A percentile compares a stretch with the other conserved stretches of the same genome.
phyloP scores from a whole-genome alignment of 2,797 vertebrate genomes.

The Epinephelus malabaricus region DNA sequence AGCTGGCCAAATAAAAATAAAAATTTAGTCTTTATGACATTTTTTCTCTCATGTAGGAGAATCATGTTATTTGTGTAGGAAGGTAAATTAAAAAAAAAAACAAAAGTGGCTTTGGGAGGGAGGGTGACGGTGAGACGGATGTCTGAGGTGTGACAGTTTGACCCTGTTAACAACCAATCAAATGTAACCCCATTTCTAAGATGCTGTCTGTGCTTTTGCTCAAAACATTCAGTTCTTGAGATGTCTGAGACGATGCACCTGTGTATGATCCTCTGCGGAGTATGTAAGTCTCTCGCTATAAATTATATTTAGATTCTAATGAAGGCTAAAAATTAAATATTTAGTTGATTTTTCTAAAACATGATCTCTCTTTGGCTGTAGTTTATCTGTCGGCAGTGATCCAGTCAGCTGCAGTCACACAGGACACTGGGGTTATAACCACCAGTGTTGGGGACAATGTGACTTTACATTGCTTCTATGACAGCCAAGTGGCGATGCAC shows the following conservation, averaged over 20 bases:
- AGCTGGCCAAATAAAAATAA: no score
- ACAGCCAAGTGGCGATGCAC: conserved; percentile 68
- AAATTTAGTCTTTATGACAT: no score
- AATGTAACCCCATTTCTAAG: conserved; percentile 29
- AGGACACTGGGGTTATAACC: conserved; percentile 31
- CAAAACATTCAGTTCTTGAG: not conserved
- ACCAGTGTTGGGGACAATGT: conserved; percentile 58
- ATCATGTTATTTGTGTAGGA: no score
- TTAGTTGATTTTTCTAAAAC: not conserved
- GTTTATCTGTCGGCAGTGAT: conserved; percentile 23
- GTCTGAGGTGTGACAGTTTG: conserved; percentile 1
- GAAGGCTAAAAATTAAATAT: not conserved
- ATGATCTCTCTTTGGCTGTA: not conserved
- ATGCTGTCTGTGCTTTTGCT: not conserved
- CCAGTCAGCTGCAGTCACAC: conserved; percentile 7
- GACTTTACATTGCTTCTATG: conserved; percentile 63
- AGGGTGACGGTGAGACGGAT: not conserved
- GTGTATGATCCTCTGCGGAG: conserved; percentile 29
- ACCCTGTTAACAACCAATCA: conserved; percentile 55
- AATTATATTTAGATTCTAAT: not conserved
- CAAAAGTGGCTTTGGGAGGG: no score
- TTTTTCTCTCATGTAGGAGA: no score
- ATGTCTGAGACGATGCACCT: conserved; percentile 36
- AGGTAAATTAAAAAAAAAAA: no score
- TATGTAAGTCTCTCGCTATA: conserved; percentile 45